Percentiles rank a stretch among this genome's conserved stretches.
Conservation (phyloP, 2,797 vertebrate species). For the Acropternis orthonyx region DNA sequence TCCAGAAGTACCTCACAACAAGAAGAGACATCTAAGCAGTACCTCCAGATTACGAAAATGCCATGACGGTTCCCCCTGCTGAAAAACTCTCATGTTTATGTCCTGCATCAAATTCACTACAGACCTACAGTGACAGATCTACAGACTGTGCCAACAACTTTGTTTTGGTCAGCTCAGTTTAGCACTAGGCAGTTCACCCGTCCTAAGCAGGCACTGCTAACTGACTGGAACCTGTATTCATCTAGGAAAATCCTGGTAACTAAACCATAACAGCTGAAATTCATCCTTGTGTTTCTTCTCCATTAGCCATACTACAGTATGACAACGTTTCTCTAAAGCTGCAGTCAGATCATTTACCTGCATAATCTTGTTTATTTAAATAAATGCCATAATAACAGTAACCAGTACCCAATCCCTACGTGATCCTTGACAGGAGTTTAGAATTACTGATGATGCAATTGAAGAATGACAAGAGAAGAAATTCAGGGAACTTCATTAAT, state of each 20-base stretch:
- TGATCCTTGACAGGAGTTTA: not conserved
- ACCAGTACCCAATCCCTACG: not conserved
- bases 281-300: not conserved
- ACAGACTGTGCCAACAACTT: not conserved
- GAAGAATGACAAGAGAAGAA: not conserved
- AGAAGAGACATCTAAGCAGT: not conserved
- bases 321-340: not conserved
- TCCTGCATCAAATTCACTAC: not conserved
- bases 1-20: not conserved
- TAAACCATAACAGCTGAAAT: not conserved
- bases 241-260: not conserved
- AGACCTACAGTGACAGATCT: not conserved
- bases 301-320: not conserved
- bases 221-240: not conserved
- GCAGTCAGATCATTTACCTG: not conserved
- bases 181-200: not conserved
- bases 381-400: not conserved
- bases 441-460: not conserved
- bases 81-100: not conserved
- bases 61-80: not conserved
- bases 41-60: not conserved
- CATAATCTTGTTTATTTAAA: not conserved
- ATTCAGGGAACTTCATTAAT: not conserved
- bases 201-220: not conserved
- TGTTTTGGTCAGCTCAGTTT: not conserved